Conservation (phyloP, 2,888 invertebrate species). For the Cybosia mesomella region DNA sequence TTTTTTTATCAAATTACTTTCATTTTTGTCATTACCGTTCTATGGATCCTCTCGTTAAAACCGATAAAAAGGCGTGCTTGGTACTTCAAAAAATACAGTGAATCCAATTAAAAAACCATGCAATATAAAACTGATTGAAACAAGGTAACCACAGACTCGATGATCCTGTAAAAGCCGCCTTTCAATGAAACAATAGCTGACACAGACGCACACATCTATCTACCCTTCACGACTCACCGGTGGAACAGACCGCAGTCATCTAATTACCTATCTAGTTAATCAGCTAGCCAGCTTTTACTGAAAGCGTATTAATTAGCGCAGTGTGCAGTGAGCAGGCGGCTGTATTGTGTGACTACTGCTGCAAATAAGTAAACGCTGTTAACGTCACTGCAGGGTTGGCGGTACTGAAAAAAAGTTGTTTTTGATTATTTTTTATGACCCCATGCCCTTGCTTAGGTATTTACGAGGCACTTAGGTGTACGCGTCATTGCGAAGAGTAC, state of each 20-base stretch:
- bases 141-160: not conserved
- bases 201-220: slow-evolving; percentile 17
- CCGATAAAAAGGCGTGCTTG: no score
- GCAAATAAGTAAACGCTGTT: slow-evolving; percentile 82
- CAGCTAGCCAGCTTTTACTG: slow-evolving; percentile 56
- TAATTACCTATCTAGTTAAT: slow-evolving; percentile 56
- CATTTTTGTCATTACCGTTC: no score
- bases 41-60: no score
- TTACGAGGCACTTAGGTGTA: no score
- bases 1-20: no score
- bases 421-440: not conserved
- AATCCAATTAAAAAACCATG: not conserved
- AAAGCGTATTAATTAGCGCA: slow-evolving; percentile 75
- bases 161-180: not conserved
- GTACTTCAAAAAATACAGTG: not conserved
- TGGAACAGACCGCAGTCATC: slow-evolving; percentile 48
- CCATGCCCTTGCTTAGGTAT: no score
- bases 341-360: slow-evolving; percentile 70
- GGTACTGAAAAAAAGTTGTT: not conserved
- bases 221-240: slow-evolving; percentile 18
- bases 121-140: not conserved
- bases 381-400: slow-evolving; percentile 69
- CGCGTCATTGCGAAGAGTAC: no score
- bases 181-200: slow-evolving; percentile 9
- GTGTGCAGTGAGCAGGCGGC: slow-evolving; percentile 64